phyloP scores from a whole-genome alignment of 2,113 vertebrate species.

The Seriola aureovittata region DNA sequence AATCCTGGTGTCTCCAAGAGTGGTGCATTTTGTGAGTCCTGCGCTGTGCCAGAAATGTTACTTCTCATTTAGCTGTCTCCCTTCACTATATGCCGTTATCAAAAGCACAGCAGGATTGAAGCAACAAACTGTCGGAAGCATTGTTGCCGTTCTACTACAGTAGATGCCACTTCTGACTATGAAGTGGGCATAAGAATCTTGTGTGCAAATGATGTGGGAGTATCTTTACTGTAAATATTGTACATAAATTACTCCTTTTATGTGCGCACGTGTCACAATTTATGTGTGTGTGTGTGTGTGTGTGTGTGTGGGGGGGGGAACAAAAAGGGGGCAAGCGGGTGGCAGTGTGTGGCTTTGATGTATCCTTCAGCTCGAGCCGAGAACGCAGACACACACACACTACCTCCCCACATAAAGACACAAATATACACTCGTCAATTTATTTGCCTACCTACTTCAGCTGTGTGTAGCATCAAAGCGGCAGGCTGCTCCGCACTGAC shows the following conservation, averaged over 20 bases:
- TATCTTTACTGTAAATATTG: constrained; percentile 10
- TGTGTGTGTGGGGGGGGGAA: not conserved
- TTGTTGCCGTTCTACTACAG: constrained; percentile 1
- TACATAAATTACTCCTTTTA: constrained; percentile 13
- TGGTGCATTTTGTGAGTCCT: constrained; percentile 4
- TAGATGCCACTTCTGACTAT: constrained; percentile 11
- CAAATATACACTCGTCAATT: constrained; percentile 31
- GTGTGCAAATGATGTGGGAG: not conserved
- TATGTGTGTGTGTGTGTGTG: no score
- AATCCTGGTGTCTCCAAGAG: constrained; percentile 26
- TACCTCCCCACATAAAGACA: constrained; percentile 4
- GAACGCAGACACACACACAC: constrained; percentile 2
- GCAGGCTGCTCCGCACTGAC: not conserved
- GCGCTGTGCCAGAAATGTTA: constrained; percentile 17
- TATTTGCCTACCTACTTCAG: constrained; percentile 35
- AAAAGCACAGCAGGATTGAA: constrained; percentile 12
- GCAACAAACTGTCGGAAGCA: constrained; percentile 8
- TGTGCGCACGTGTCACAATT: constrained; percentile 7
- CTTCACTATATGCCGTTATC: constrained; percentile 4
- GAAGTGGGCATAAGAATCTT: constrained; percentile 5
- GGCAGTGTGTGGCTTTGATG: constrained; percentile 32
- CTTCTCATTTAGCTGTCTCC: constrained; percentile 7
- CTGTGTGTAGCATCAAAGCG: constrained; percentile 33
- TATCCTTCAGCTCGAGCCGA: constrained; percentile 34
- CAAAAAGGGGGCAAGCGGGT: constrained; percentile 9